These are phyloP conservation scores for Papilio xuthus DNA, from an alignment of 1,140 invertebrate species.

Conservation along the genomic window DNA sequence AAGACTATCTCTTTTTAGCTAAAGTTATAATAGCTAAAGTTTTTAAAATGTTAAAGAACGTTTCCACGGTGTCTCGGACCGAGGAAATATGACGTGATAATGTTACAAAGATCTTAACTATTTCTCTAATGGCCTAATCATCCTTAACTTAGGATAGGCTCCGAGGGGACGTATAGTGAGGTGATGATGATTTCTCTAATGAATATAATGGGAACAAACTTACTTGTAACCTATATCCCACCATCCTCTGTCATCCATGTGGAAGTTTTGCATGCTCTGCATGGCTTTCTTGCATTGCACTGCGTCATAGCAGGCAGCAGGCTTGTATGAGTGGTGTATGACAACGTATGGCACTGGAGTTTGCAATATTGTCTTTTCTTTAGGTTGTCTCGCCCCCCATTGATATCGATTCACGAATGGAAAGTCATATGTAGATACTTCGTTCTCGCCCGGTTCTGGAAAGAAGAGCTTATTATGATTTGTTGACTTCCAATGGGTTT, in stretches of 20 bases:
- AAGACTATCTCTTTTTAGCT: too few relatives aligned
- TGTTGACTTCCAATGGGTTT: neutral
- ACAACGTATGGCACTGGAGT: slow-evolving; percentile 88
- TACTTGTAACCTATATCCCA: slow-evolving; percentile 87
- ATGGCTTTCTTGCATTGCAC: slow-evolving; percentile 80
- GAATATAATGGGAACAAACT: slow-evolving; percentile 35
- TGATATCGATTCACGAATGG: slow-evolving; percentile 81
- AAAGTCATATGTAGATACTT: slow-evolving; percentile 65
- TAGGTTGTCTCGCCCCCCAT: slow-evolving; percentile 85
- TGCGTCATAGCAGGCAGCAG: slow-evolving; percentile 82
- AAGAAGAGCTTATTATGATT: neutral
- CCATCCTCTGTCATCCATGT: slow-evolving; percentile 84
- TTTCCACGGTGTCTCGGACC: too few relatives aligned
- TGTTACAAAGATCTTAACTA: too few relatives aligned
- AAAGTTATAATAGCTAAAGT: too few relatives aligned
- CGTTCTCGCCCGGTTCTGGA: slow-evolving; percentile 51
- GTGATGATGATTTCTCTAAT: too few relatives aligned
- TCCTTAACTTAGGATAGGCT: too few relatives aligned
- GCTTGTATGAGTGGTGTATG: slow-evolving; percentile 88
- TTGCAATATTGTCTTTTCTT: slow-evolving; percentile 69
- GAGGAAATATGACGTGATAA: too few relatives aligned
- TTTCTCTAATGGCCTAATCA: too few relatives aligned
- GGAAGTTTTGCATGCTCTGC: slow-evolving; percentile 83
- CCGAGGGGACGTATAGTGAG: too few relatives aligned
- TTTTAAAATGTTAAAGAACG: too few relatives aligned